Evolutionary conservation across 2,113 vertebrate species (phyloP), one percentile per base, ranked within the genome.

Genomic region (Nannospalax galili): DNA sequence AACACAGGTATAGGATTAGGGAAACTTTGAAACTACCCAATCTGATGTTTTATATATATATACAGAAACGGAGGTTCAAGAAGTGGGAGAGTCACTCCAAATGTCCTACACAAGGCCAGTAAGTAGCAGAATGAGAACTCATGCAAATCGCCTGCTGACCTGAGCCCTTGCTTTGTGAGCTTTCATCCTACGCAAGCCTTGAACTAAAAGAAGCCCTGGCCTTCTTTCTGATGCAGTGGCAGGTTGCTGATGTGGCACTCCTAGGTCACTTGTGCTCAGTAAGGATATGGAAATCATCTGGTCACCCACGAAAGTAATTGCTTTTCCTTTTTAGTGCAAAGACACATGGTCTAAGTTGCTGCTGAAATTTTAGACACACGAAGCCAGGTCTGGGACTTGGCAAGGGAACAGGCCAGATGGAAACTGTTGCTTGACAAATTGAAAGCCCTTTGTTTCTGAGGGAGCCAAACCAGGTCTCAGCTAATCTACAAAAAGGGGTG

Each of bases 351-450:
- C 89, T 91, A 89, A 97, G 93, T 96, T 80, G 92, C 92, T 72
- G 87, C 95, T 97, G 96, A 97, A 98, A 97, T 98, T 93, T 97
- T 96, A 96, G 95, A 97, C 96, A 97, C 75, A 77, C 32, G 7
- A 97, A 92, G 80, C 93, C 94, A 96, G 97, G 96, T 97, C 94
- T 96, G 95, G 96, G 90, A 97, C 84, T 97, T 97, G 96, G 95
- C 91, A 95, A 80, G 72, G 62, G 65, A 92, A 48, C 35, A 62
- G 52, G 84, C 92, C 95, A 97, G 95, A 97, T 97, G 96, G 96
- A 95, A 97, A 90, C 92, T 96, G 90, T 96, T 97, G 92, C 91
- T 92, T 94, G 90, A 96, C 95, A 98, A 97, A 97, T 94, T 86
- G 77, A 96, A 96, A 95, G 94, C 95, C 74, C 95, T 93, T 97